Evolutionary conservation across 1,140 invertebrate species (phyloP).

Genomic region (Chymomyza costata): DNA sequence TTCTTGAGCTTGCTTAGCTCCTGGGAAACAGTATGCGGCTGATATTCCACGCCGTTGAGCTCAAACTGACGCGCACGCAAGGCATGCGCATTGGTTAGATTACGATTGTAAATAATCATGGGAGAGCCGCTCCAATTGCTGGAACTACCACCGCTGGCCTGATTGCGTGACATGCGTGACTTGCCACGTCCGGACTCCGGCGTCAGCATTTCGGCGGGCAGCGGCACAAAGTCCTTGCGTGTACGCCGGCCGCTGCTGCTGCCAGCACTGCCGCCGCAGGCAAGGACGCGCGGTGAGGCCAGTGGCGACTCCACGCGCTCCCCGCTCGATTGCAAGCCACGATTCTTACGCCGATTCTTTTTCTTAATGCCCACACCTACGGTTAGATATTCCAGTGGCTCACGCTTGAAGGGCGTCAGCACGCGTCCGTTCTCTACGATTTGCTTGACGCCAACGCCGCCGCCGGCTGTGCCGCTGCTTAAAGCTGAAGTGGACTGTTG

Average conservation of each 20-base stretch:
- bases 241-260: conserved; percentile 78
- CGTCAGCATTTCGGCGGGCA: conserved; percentile 64
- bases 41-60: conserved; percentile 77
- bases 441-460: conserved; percentile 59
- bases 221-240: conserved; percentile 77
- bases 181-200: conserved; percentile 29
- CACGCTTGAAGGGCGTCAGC: conserved; percentile 79
- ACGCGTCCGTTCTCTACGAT: conserved; percentile 74
- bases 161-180: conserved; percentile 8
- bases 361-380: conserved; percentile 79
- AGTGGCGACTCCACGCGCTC: conserved; percentile 81
- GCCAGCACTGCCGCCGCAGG: conserved; percentile 77
- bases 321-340: conserved; percentile 76
- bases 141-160: conserved; percentile 77
- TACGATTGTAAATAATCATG: conserved; percentile 80
- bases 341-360: conserved; percentile 80
- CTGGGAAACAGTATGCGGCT: conserved; percentile 84
- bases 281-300: conserved; percentile 76
- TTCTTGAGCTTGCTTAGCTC: conserved; percentile 87
- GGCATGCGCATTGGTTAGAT: conserved; percentile 49
- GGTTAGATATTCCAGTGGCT: conserved; percentile 81
- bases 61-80: conserved; percentile 50
- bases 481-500: conserved; percentile 11
- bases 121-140: conserved; percentile 83
- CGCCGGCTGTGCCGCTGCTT: conserved; percentile 26